Evolutionary conservation across 92 coral and sea anemone genomes (phyloP), one percentile per base, ranked within the genome.

Genomic region (Metridium senile): DNA sequence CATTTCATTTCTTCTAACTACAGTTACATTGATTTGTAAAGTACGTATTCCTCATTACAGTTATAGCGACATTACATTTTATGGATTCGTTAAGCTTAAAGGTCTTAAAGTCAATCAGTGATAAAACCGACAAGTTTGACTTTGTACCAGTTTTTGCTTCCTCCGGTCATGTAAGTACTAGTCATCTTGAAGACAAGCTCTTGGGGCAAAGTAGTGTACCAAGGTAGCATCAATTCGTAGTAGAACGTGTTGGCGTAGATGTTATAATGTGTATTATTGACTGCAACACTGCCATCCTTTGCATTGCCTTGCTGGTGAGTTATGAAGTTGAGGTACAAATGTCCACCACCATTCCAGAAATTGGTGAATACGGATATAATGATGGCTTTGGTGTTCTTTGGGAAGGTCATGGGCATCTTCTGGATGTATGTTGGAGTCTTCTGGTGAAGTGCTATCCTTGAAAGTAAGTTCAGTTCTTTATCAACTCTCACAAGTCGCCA

Each of bases 371-470:
- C 81, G 9, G 93, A 89, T 39, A 89, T 85, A 45, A 89, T 74
- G 70, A 89, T 81, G 58, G 87, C 87, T 49, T 75, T 78, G 47
- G 93, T 89, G 70, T 76, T 85, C 35, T 64, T 58, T 9, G 93
- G 89, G 2, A 81, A 74, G 26, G 58, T 20, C 34, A 84, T 65
- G 20, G 93, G 93, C 69, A 89, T 67, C 57, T 33, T 72, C 49
- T 89, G 89, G 58, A 74, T 81, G 76, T 84, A 84, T 8, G 93
- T 89, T 28, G 93, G 93, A 6, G 65, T 59, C 47, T 76, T 30
- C 32, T 62, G 84, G 62, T 88, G 81, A n/a, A 84, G 86, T 26
- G 79, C 68, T 33, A 88, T 31, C 58, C 63, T 75, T 0, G 70
- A 58, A 11, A 88, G 78, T 45, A 79, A 13, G 32, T 71, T 59